phyloP scores from a whole-genome alignment of 2,888 invertebrate genomes.

The Chaetogeoica ovagalla region DNA sequence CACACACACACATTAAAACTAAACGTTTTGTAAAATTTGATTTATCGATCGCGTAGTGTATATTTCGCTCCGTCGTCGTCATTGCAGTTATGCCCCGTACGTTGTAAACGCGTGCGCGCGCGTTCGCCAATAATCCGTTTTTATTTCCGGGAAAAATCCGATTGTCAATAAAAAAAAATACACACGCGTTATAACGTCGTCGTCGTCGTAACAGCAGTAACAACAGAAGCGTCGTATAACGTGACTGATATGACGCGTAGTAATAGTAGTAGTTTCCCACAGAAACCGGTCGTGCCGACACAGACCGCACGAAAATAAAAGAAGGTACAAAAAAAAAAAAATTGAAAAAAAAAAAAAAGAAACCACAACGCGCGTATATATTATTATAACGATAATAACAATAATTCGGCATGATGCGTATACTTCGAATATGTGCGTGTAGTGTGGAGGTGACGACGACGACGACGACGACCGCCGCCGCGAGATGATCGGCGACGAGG shows the following conservation, averaged over 20 bases:
- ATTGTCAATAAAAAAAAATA: slow-evolving; percentile 10
- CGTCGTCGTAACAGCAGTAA: background rate
- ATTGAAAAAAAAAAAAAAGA: slow-evolving; percentile 40
- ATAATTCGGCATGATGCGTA: slow-evolving; percentile 53
- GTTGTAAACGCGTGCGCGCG: background rate
- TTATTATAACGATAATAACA: slow-evolving; percentile 45
- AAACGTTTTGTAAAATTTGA: too few species aligned
- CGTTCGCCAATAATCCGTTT: slow-evolving; percentile 42
- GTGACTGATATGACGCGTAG: slow-evolving; percentile 50
- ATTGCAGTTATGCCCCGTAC: too few species aligned
- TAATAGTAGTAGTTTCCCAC: slow-evolving; percentile 43
- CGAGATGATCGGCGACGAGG: slow-evolving; percentile 35
- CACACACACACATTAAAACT: too few species aligned
- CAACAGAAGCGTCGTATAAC: slow-evolving; percentile 9
- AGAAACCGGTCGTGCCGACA: slow-evolving; percentile 53
- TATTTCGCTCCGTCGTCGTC: too few species aligned
- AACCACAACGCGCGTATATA: background rate
- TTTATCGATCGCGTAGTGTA: too few species aligned
- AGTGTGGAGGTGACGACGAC: slow-evolving; percentile 27
- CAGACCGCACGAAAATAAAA: slow-evolving; percentile 41
- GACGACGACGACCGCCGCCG: background rate
- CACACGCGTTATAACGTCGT: background rate
- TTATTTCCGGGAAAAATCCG: slow-evolving; percentile 42
- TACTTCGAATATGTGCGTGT: background rate
- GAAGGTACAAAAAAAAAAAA: slow-evolving; percentile 25